phyloP scores from a whole-genome alignment of 1,140 invertebrate species.

The Polypedilum vanderplanki region DNA sequence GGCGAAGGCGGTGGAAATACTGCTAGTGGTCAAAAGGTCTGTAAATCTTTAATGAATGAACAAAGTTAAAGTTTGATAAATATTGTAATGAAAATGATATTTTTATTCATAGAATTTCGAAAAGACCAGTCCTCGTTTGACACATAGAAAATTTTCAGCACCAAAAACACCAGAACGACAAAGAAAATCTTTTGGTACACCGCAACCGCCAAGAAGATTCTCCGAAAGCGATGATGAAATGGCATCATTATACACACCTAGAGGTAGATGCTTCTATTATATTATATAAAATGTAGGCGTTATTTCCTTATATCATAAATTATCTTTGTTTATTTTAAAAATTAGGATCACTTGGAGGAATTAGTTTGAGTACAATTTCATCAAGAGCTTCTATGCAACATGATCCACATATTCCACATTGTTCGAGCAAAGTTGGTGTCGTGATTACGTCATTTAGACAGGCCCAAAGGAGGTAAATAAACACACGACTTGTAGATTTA shows the following conservation, averaged over 20 bases:
- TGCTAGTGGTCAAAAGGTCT: background rate
- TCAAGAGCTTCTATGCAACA: constrained; percentile 54
- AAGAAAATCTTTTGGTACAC: constrained; percentile 29
- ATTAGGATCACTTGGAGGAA: constrained; percentile 30
- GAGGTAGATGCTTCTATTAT: constrained; percentile 30
- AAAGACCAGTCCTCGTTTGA: constrained; percentile 24
- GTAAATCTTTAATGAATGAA: background rate
- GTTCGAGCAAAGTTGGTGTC: constrained; percentile 70
- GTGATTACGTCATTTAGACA: constrained; percentile 89
- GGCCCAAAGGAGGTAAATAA: constrained; percentile 72
- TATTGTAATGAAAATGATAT: background rate
- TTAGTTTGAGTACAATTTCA: constrained; percentile 37
- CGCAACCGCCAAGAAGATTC: constrained; percentile 33
- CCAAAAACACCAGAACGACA: constrained; percentile 31
- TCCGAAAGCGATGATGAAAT: constrained; percentile 33
- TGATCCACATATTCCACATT: constrained; percentile 47
- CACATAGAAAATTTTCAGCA: constrained; percentile 25
- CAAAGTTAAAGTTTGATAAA: background rate
- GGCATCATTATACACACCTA: constrained; percentile 35
- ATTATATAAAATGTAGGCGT: too few relatives aligned
- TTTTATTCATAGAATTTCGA: constrained; percentile 20
- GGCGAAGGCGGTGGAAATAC: constrained; percentile 8
- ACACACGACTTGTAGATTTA: background rate
- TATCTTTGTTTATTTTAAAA: background rate
- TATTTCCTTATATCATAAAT: too few relatives aligned